Percentiles rank a stretch among this genome's conserved stretches.
phyloP scores from a whole-genome alignment of 2,113 vertebrate genomes.

The Rutilus rutilus region DNA sequence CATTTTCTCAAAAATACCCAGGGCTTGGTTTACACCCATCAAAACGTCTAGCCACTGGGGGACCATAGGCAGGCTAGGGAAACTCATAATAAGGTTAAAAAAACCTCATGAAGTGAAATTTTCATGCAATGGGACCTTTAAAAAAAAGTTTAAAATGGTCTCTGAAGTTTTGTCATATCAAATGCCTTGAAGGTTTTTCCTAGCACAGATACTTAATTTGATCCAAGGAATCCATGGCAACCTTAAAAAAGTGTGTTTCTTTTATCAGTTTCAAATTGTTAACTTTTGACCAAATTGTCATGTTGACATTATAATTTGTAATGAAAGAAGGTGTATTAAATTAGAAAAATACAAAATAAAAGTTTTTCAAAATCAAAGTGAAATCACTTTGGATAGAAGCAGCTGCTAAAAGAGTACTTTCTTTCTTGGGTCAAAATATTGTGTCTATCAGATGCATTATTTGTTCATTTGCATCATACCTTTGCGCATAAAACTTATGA shows the following conservation, averaged over 20 bases:
- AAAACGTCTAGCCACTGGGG: too few species aligned
- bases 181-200: not conserved
- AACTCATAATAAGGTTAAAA: too few species aligned
- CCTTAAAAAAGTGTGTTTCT: too few species aligned
- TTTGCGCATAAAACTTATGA: conserved; percentile 32
- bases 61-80: too few species aligned
- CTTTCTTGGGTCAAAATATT: conserved; percentile 25
- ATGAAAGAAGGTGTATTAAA: not conserved
- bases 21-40: too few species aligned
- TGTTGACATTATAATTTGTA: not conserved
- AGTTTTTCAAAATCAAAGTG: too few species aligned
- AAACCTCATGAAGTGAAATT: too few species aligned
- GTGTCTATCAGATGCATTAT: conserved; percentile 29
- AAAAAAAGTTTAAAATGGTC: not conserved
- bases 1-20: too few species aligned
- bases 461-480: conserved; percentile 13
- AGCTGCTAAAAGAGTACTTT: conserved; percentile 1
- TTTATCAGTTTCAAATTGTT: not conserved
- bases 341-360: not conserved
- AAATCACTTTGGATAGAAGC: not conserved
- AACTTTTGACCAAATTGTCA: not conserved
- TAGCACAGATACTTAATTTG: not conserved
- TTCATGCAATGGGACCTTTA: too few species aligned
- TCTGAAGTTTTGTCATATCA: not conserved
- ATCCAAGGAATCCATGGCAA: not conserved